These are phyloP conservation scores for Euphonia xanthogaster DNA, from an alignment of 2,797 vertebrate species.

Conservation along the genomic window DNA sequence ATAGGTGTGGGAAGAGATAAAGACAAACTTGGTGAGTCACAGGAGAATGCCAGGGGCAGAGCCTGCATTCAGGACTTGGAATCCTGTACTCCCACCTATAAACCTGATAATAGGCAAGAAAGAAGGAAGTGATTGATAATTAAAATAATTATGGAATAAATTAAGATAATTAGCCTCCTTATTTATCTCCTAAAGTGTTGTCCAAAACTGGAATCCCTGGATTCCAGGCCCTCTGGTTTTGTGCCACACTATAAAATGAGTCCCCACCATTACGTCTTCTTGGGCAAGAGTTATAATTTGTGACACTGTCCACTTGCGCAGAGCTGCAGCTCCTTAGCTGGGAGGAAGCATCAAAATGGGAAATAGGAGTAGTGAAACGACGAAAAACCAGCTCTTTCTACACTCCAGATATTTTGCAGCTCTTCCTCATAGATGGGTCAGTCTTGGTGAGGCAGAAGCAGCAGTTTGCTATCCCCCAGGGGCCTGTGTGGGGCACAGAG, in stretches of 20 bases:
- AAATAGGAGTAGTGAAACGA: background rate
- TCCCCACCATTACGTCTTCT: background rate
- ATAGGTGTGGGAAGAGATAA: constrained; percentile 27
- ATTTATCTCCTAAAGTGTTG: background rate
- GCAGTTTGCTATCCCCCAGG: background rate
- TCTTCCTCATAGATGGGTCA: background rate
- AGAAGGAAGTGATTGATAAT: constrained; percentile 43
- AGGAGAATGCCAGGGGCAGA: background rate
- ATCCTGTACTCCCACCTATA: background rate
- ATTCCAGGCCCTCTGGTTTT: background rate
- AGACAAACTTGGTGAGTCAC: constrained; percentile 20
- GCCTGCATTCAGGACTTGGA: background rate
- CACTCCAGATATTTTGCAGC: background rate
- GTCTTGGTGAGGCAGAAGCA: background rate
- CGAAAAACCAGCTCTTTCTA: background rate
- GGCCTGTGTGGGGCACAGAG: background rate
- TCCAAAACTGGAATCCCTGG: background rate
- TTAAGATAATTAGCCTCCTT: constrained; percentile 19
- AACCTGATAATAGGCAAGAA: background rate
- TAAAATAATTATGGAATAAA: constrained; percentile 40
- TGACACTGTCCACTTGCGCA: background rate
- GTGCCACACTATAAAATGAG: background rate
- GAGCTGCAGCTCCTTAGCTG: background rate
- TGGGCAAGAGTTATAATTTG: background rate
- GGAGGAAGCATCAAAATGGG: background rate